These are phyloP conservation scores for Xestia c-nigrum DNA, from an alignment of 2,888 invertebrate species.

Conservation along the genomic window DNA sequence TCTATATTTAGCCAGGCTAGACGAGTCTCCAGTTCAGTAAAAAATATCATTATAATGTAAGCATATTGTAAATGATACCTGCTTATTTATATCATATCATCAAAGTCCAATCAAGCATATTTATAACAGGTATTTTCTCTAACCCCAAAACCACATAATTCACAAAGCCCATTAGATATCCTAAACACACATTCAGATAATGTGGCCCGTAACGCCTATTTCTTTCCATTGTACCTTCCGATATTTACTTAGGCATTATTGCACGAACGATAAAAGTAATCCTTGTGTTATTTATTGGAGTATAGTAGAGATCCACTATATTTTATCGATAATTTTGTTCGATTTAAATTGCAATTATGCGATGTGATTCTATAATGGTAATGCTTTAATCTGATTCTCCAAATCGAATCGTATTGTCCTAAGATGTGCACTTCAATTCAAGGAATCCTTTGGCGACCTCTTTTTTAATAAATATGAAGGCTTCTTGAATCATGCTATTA, in stretches of 20 bases:
- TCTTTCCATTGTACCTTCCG: conserved; percentile 40
- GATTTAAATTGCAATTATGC: neutral
- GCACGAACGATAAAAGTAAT: conserved; percentile 54
- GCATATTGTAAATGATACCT: neutral
- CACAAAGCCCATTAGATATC: conserved; percentile 41
- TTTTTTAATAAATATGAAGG: neutral
- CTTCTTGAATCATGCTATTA: neutral
- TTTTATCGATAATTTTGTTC: neutral
- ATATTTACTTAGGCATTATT: conserved; percentile 60
- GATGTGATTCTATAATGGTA: neutral
- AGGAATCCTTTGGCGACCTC: neutral
- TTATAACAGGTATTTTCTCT: conserved; percentile 18
- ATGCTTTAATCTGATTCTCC: neutral
- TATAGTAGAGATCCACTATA: conserved; percentile 1
- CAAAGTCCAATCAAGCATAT: neutral
- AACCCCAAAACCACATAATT: conserved; percentile 37
- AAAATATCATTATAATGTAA: neutral
- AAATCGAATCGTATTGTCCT: neutral
- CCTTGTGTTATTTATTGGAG: conserved; percentile 49
- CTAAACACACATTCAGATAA: conserved; percentile 63
- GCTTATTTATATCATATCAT: neutral
- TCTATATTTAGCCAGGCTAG: too few relatives aligned
- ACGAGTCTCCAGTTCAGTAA: too few relatives aligned
- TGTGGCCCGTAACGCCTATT: conserved; percentile 49
- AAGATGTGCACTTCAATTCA: neutral